phyloP scores from a whole-genome alignment of 1,140 invertebrate genomes.

The Neodiprion pinetum region DNA sequence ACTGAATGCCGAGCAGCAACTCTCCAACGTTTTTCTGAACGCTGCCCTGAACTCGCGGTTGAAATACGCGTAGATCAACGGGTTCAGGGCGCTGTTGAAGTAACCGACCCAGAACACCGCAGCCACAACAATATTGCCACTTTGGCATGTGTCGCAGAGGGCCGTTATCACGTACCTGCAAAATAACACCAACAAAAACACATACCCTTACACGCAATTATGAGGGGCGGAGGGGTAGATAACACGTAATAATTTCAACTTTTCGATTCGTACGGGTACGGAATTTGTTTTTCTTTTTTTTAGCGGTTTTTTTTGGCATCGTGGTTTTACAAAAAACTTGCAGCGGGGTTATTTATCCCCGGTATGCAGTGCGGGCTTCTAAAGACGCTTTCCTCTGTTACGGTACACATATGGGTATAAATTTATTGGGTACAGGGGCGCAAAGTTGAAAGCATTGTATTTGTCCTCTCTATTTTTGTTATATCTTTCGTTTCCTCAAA shows the following conservation, averaged over 20 bases:
- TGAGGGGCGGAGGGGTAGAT: background rate
- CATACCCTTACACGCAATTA: background rate
- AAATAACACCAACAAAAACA: constrained; percentile 24
- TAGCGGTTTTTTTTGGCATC: too few species aligned
- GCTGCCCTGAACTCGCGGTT: constrained; percentile 94
- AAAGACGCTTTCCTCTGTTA: too few species aligned
- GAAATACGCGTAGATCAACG: constrained; percentile 96
- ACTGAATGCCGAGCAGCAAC: constrained; percentile 69
- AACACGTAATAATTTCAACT: constrained; percentile 8
- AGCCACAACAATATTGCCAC: constrained; percentile 80
- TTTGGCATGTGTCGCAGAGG: constrained; percentile 76
- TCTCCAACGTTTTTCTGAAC: constrained; percentile 91
- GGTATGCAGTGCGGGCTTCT: too few species aligned
- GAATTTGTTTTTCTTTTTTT: background rate
- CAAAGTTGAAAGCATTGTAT: constrained; percentile 12
- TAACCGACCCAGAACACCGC: constrained; percentile 97
- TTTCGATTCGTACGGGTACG: background rate
- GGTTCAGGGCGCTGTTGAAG: constrained; percentile 96
- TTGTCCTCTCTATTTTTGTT: constrained; percentile 10
- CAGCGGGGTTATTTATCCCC: too few species aligned
- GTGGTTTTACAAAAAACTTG: too few species aligned
- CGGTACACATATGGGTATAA: too few species aligned
- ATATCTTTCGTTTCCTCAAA: constrained; percentile 15
- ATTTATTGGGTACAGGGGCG: too few species aligned
- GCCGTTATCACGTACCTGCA: constrained; percentile 83